Evolutionary conservation across 2,888 invertebrate genomes (phyloP), one percentile per base, ranked within the genome.

Genomic region (Ochropleura plecta): DNA sequence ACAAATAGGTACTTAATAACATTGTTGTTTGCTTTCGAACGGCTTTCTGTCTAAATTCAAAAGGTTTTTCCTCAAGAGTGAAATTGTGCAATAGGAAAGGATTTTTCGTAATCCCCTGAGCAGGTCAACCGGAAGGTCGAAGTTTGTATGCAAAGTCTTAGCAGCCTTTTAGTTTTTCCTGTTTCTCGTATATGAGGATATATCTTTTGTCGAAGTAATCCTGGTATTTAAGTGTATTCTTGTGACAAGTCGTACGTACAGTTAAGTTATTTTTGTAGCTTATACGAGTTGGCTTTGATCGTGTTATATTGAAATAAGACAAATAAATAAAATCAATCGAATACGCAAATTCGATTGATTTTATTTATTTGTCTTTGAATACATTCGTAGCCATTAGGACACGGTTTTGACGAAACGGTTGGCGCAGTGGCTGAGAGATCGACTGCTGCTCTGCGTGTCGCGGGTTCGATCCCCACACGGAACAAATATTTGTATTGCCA

Each of bases 61-160:
- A 48, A 71, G 48, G 20, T 40, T 57, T 20, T 20, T 42, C 14
- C 16, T 30, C n/a, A 12, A 49, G 20, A 70, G 42, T 49, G 48
- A 42, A 49, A 18, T 40, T 3, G 14, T 73, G 18, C 7, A 10
- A 20, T 48, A 20, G 20, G 14, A 48, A 20, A 42, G 20, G 14
- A 20, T 42, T 73, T 10, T 72, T 18, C 18, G 48, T 57, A 48
- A 73, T 73, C 48, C 40, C 0, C 18, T 42, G 18, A 73, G 40
- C 55, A 42, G 20, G 14, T 48, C 48, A 48, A 48, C 14, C 40
- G 40, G 16, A 53, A 71, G 4, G 5, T 70, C n/a, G 46, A 30
- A 53, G 18, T 46, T 71, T 12, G 53, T 12, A 14, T 8, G 14
- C 46, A 55, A 30, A 51, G 46, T 46, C 9, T n/a, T 55, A 8